Conservation (phyloP, 1,140 invertebrate genomes). For the Drosophila tani region DNA sequence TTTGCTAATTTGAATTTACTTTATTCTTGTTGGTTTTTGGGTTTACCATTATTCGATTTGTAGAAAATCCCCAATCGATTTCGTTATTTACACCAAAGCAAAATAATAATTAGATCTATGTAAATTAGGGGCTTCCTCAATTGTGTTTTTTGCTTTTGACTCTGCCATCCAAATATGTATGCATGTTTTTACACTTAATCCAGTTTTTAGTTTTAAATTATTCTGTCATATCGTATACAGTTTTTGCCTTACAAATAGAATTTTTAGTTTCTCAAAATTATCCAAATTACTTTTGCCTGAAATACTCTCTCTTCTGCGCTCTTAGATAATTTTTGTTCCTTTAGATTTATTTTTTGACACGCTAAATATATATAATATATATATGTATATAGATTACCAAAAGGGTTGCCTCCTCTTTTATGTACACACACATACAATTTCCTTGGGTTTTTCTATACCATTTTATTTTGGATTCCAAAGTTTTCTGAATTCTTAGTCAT, state of each 20-base stretch:
- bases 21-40: slow-evolving; percentile 36
- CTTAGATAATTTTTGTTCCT: slow-evolving; percentile 31
- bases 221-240: slow-evolving; percentile 72
- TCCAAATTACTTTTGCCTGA: slow-evolving; percentile 36
- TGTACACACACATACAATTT: slow-evolving; percentile 47
- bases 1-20: slow-evolving; percentile 77
- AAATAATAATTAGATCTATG: slow-evolving; percentile 59
- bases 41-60: slow-evolving; percentile 33
- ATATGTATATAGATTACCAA: slow-evolving; percentile 66
- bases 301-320: slow-evolving; percentile 21
- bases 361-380: slow-evolving; percentile 51
- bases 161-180: slow-evolving; percentile 38
- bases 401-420: slow-evolving; percentile 37
- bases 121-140: slow-evolving; percentile 43
- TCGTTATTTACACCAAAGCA: slow-evolving; percentile 71
- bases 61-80: slow-evolving; percentile 54
- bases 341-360: slow-evolving; percentile 42
- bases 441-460: slow-evolving; percentile 10
- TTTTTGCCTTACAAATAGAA: slow-evolving; percentile 62
- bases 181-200: slow-evolving; percentile 41
- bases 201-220: slow-evolving; percentile 50
- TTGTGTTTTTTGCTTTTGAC: slow-evolving; percentile 4
- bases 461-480: slow-evolving; percentile 31
- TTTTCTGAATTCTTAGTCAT: slow-evolving; percentile 12
- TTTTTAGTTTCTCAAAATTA: slow-evolving; percentile 26